phyloP scores from a whole-genome alignment of 2,888 invertebrate species.

The Laothoe populi region DNA sequence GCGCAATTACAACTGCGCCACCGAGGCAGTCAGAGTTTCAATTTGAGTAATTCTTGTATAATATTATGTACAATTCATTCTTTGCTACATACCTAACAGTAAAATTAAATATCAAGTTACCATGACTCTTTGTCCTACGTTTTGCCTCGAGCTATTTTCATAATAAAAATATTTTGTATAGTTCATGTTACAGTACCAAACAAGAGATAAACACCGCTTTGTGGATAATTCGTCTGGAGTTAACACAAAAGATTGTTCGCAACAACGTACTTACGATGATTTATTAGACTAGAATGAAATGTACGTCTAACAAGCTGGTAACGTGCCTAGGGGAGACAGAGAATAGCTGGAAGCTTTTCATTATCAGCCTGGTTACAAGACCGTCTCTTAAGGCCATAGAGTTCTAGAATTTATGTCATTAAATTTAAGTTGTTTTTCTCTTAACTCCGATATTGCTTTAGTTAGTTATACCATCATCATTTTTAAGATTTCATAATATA shows the following conservation, averaged over 20 bases:
- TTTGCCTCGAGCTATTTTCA: not conserved
- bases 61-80: too few species aligned
- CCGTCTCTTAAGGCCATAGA: not conserved
- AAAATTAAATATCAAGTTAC: not conserved
- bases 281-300: conserved; percentile 20
- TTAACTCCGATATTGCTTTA: too few species aligned
- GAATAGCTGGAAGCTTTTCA: conserved; percentile 1
- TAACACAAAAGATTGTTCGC: conserved; percentile 19
- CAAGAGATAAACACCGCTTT: conserved; percentile 15
- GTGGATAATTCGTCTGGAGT: conserved; percentile 3
- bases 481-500: too few species aligned
- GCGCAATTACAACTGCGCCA: too few species aligned
- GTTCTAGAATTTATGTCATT: not conserved
- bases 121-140: not conserved
- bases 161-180: not conserved
- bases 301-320: not conserved
- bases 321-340: not conserved
- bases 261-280: conserved; percentile 14
- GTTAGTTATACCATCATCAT: too few species aligned
- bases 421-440: not conserved
- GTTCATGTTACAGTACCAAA: not conserved
- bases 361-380: not conserved
- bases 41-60: too few species aligned
- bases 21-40: too few species aligned
- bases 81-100: not conserved